These are phyloP conservation scores for Stigmatopora argus DNA, from an alignment of 2,113 vertebrate species.

Conservation along the genomic window DNA sequence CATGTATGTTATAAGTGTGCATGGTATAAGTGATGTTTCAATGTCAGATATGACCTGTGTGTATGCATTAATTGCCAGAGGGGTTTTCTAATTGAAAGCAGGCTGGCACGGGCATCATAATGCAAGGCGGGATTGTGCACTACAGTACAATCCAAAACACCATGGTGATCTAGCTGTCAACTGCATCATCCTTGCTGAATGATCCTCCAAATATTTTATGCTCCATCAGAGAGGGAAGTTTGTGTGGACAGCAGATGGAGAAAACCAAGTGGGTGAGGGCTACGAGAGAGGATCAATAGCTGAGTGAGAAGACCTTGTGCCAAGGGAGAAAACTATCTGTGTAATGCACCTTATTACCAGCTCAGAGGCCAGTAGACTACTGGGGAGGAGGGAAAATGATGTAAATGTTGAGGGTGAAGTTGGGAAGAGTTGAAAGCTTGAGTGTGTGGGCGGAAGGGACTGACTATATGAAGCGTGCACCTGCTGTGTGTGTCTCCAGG, in stretches of 20 bases:
- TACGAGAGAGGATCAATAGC: conserved; percentile 41
- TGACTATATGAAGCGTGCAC: conserved; percentile 41
- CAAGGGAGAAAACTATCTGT: conserved; percentile 51
- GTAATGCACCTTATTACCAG: conserved; percentile 45
- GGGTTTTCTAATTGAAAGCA: conserved; percentile 47
- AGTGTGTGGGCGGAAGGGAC: conserved; percentile 35
- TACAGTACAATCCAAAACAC: conserved; percentile 13
- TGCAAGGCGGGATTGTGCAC: conserved; percentile 18
- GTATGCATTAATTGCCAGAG: conserved; percentile 46
- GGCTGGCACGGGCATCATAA: conserved; percentile 57
- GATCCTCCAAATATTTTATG: conserved; percentile 51
- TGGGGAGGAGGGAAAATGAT: conserved; percentile 12
- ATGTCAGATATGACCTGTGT: conserved; percentile 43
- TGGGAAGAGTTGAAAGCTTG: conserved; percentile 11
- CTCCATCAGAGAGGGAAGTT: conserved; percentile 21
- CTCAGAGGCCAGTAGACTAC: conserved; percentile 19
- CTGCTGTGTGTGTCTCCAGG: conserved; percentile 45
- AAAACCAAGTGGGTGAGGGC: conserved; percentile 8
- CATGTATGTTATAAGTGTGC: background rate
- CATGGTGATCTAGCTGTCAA: conserved; percentile 27
- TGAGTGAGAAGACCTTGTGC: conserved; percentile 37
- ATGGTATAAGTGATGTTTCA: conserved; percentile 56
- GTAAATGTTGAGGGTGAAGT: conserved; percentile 11
- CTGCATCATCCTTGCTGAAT: conserved; percentile 34
- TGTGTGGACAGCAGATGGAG: conserved; percentile 1